These are phyloP conservation scores for Triplophysa tibetana DNA, from an alignment of 2,113 vertebrate genomes.

Conservation along the genomic window DNA sequence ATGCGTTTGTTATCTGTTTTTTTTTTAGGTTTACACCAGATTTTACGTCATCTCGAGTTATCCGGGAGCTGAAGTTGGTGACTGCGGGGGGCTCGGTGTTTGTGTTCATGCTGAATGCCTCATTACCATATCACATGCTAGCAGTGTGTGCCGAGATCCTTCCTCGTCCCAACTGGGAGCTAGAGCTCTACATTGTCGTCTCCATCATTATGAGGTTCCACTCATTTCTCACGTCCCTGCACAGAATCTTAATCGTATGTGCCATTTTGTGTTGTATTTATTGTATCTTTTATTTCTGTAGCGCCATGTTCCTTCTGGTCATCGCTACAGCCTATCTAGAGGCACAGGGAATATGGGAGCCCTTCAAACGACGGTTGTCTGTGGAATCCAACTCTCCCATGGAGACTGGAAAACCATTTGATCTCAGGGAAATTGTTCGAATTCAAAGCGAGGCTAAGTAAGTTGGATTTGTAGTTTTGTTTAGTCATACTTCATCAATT, in stretches of 20 bases:
- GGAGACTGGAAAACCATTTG: constrained; percentile 92
- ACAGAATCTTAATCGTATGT: neutral
- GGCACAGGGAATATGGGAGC: constrained; percentile 98
- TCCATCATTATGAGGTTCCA: constrained; percentile 92
- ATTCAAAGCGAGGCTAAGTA: constrained; percentile 93
- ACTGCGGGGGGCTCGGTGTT: constrained; percentile 92
- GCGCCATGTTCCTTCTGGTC: constrained; percentile 93
- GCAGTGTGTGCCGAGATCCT: constrained; percentile 90
- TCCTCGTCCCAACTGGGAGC: constrained; percentile 93
- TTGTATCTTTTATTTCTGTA: constrained; percentile 59
- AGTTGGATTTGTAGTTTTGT: constrained; percentile 58
- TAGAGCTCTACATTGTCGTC: constrained; percentile 91
- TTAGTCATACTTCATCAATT: neutral
- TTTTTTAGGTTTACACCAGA: constrained; percentile 93
- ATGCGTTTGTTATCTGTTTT: constrained; percentile 16
- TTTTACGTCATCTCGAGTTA: constrained; percentile 96
- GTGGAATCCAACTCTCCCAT: constrained; percentile 88
- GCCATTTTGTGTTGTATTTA: too few relatives aligned
- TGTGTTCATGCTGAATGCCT: constrained; percentile 90
- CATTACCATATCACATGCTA: constrained; percentile 96
- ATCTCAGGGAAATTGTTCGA: constrained; percentile 98
- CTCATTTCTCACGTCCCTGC: neutral
- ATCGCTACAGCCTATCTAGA: constrained; percentile 95
- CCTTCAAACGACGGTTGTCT: constrained; percentile 90
- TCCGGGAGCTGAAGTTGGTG: constrained; percentile 91